These are phyloP conservation scores for Choloepus didactylus DNA, from an alignment of 2,797 vertebrate species.

Conservation along the genomic window DNA sequence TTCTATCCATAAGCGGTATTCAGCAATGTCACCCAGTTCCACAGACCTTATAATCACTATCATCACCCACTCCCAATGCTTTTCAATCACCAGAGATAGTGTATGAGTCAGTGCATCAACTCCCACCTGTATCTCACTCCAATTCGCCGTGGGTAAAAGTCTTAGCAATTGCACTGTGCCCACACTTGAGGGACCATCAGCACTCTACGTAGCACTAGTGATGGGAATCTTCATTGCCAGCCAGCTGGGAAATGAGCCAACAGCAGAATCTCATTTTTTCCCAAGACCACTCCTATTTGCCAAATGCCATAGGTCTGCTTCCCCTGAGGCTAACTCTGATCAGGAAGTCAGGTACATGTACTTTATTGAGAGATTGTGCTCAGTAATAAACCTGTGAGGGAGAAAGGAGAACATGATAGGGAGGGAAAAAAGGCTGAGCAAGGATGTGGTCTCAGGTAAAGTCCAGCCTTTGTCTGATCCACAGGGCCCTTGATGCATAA, in stretches of 20 bases:
- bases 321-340: not conserved
- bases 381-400: not conserved
- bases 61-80: no score
- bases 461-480: not conserved
- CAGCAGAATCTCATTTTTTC: not conserved
- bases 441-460: not conserved
- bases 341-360: not conserved
- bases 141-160: not conserved
- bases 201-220: not conserved
- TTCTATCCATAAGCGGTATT: conserved; percentile 22
- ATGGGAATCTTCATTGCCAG: not conserved
- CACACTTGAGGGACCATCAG: not conserved
- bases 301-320: not conserved
- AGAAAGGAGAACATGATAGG: not conserved
- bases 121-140: not conserved
- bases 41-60: not conserved
- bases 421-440: not conserved
- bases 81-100: not conserved
- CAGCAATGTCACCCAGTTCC: not conserved
- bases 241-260: not conserved
- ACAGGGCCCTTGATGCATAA: not conserved
- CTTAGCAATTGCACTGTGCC: not conserved
- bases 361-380: not conserved
- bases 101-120: fast-evolving
- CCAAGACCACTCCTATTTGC: not conserved